Base-by-base conservation (phyloP, 35 echinoderm and acorn worm genomes). In the Apostichopus californicus region DNA sequence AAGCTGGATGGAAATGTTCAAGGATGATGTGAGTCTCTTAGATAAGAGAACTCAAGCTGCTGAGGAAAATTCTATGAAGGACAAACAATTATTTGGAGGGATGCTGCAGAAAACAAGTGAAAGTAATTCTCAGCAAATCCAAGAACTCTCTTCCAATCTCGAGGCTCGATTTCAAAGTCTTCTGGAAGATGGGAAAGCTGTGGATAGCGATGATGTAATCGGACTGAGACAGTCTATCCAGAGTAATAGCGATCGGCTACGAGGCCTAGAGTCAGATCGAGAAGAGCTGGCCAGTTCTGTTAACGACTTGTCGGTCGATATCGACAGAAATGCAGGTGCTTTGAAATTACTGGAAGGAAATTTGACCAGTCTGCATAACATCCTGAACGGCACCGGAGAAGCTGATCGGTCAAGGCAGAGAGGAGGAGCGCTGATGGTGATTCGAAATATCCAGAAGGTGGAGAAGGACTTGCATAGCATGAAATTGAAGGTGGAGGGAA, bases 341-440 rank as follows among this genome's bases (percentile, higher is more conserved):
- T 18, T 90, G 21, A 21, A n/a, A 75, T 9, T 5, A 14, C 20
- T 90, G 12, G 9, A 90, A 78, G 70, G 25, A 54, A 57, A 56
- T 9, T 57, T 90, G 17, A n/a, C 57, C 5, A 54, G 34, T 22
- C 28, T 90, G 54, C 53, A 18, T 15, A 78, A 78, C 57, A 72
- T 63, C 54, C 53, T 90, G 5, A 90, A 90, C 77, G 88, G 65
- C 46, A 55, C 88, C 1, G 73, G 78, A 78, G 24, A 11, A 28
- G 21, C 20, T 20, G 86, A 88, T 21, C 56, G 4, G 10, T 6
- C 18, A 18, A 72, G 68, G 17, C 26, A 21, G 46, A 15, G 15
- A 1, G 15, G 18, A 6, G 56, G 85, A 6, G 14, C 28, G 4
- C 14, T 90, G 4, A 55, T 78, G 26, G 54, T 90, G 8, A 26